phyloP scores from a whole-genome alignment of 2,888 invertebrate species.

The Scaptomyza cyrtandrae region DNA sequence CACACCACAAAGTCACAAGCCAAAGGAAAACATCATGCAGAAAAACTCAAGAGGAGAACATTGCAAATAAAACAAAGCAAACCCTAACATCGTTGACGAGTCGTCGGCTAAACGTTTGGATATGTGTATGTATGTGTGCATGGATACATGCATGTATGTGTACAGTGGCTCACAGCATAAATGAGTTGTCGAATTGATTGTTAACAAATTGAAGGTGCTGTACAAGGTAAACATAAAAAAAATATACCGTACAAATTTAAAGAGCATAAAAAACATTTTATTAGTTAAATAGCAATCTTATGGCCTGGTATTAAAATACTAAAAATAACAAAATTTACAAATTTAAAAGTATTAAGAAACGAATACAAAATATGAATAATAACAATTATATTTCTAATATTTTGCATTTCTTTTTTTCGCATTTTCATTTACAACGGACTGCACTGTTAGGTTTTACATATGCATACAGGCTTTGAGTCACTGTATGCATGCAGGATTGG shows the following conservation, averaged over 20 bases:
- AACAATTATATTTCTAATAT: neutral
- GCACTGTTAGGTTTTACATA: neutral
- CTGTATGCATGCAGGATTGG: slow-evolving; percentile 9
- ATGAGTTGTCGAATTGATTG: neutral
- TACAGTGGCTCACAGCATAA: slow-evolving; percentile 1
- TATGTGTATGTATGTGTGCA: slow-evolving; percentile 18
- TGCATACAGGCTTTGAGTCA: neutral
- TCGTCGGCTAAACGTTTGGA: slow-evolving; percentile 47
- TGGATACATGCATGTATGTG: slow-evolving; percentile 5
- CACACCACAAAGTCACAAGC: slow-evolving; percentile 57
- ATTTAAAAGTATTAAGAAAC: too few relatives aligned
- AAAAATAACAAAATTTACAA: too few relatives aligned
- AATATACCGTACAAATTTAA: neutral
- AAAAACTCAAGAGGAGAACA: slow-evolving; percentile 59
- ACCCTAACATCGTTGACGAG: slow-evolving; percentile 56
- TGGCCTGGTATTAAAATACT: too few relatives aligned
- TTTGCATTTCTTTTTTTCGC: neutral
- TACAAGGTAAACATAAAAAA: neutral
- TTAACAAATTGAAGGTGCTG: neutral
- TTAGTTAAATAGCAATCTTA: too few relatives aligned
- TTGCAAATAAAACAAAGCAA: slow-evolving; percentile 62
- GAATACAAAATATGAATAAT: neutral
- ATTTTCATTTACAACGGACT: neutral
- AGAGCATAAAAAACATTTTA: too few relatives aligned
- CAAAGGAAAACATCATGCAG: slow-evolving; percentile 60